These are phyloP conservation scores for Polyodon spathula DNA, from an alignment of 2,113 vertebrate genomes.

Conservation along the genomic window DNA sequence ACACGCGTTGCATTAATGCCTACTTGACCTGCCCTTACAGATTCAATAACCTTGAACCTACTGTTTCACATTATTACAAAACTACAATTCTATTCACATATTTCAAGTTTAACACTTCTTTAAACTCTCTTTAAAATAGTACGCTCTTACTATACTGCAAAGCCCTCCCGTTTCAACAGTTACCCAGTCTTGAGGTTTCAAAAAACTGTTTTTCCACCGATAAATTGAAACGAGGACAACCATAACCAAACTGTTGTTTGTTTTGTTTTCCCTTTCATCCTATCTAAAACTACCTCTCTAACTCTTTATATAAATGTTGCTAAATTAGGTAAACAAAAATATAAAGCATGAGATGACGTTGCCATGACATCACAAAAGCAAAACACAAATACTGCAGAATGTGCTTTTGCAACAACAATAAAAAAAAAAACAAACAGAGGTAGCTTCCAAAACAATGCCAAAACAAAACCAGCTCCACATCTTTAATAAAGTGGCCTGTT, in stretches of 20 bases:
- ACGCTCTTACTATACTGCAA: constrained; percentile 44
- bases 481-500: constrained; percentile 51
- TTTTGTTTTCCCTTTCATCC: constrained; percentile 35
- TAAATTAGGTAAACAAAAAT: constrained; percentile 39
- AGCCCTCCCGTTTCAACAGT: constrained; percentile 31
- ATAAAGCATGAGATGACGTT: constrained; percentile 66
- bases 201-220: constrained; percentile 44
- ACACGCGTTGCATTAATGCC: constrained; percentile 61
- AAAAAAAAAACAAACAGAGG: constrained; percentile 69
- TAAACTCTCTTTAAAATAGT: constrained; percentile 44
- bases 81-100: constrained; percentile 74
- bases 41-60: constrained; percentile 42
- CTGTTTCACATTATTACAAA: constrained; percentile 74
- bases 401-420: constrained; percentile 38
- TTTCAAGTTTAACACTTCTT: constrained; percentile 76
- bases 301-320: constrained; percentile 49
- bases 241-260: constrained; percentile 36
- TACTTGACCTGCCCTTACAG: constrained; percentile 45
- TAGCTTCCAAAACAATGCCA: constrained; percentile 79
- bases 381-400: constrained; percentile 48
- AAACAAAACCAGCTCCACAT: constrained; percentile 38
- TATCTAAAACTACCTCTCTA: constrained; percentile 41
- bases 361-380: constrained; percentile 55
- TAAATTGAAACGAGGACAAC: constrained; percentile 33
- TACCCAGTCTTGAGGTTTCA: constrained; percentile 57